phyloP scores from a whole-genome alignment of 2,797 vertebrate genomes.

The Moxostoma hubbsi region DNA sequence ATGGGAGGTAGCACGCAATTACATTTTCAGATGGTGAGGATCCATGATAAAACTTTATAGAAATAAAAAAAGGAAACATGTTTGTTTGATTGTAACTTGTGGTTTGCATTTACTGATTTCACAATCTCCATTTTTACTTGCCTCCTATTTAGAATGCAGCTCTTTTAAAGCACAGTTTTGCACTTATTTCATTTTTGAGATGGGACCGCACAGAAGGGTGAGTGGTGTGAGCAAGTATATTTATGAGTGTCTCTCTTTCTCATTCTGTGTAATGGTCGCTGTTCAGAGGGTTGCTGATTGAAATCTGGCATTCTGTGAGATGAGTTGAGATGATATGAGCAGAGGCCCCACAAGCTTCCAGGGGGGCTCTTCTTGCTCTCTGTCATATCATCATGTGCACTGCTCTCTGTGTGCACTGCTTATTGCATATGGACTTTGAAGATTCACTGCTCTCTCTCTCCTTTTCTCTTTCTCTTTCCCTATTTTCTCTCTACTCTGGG shows the following conservation, averaged over 20 bases:
- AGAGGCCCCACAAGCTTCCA: conserved; percentile 67
- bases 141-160: not conserved
- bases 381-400: conserved; percentile 72
- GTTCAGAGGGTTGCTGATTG: conserved; percentile 63
- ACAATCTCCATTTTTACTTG: conserved; percentile 12
- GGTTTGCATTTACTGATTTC: not conserved
- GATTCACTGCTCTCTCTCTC: conserved; percentile 39
- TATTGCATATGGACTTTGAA: conserved; percentile 59
- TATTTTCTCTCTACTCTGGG: conserved; percentile 50
- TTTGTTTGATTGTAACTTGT: conserved; percentile 11
- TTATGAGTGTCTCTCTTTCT: conserved; percentile 56
- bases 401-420: conserved; percentile 55
- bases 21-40: not conserved
- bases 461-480: conserved; percentile 19
- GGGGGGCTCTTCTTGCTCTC: conserved; percentile 70
- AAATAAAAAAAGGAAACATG: not conserved
- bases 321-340: conserved; percentile 70
- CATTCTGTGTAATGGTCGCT: conserved; percentile 71
- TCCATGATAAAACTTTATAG: conserved; percentile 13
- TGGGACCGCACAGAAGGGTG: conserved; percentile 12
- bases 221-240: conserved; percentile 28
- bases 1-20: conserved; percentile 15
- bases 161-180: conserved; percentile 7
- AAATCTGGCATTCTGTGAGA: conserved; percentile 76
- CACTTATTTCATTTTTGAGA: not conserved